These are phyloP conservation scores for Spizaetus ornatus DNA, from an alignment of 2,113 vertebrate species.

Conservation along the genomic window DNA sequence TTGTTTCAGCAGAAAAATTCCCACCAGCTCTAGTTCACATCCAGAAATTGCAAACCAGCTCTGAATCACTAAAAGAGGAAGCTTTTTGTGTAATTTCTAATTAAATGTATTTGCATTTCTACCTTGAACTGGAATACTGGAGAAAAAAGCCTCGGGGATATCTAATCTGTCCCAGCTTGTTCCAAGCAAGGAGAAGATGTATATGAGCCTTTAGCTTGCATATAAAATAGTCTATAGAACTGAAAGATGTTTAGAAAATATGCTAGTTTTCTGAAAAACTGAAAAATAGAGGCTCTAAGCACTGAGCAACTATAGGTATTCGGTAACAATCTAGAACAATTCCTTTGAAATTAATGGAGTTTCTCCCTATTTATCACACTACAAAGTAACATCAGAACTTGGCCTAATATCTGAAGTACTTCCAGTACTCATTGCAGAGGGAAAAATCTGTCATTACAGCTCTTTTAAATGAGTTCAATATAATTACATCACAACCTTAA, in stretches of 20 bases:
- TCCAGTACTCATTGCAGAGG: background rate
- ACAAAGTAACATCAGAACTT: background rate
- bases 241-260: background rate
- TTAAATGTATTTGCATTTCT: conserved; percentile 2
- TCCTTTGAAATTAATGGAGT: background rate
- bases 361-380: background rate
- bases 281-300: background rate
- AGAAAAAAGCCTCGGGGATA: background rate
- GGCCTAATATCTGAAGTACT: background rate
- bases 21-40: background rate
- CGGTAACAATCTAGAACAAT: background rate
- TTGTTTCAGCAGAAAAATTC: background rate
- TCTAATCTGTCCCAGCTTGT: background rate
- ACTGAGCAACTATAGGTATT: background rate
- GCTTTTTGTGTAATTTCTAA: background rate
- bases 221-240: background rate
- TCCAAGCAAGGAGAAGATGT: background rate
- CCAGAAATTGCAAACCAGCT: background rate
- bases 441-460: background rate
- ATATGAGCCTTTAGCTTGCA: background rate
- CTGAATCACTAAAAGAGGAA: background rate
- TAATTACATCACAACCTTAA: conserved; percentile 26
- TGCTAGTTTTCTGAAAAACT: background rate
- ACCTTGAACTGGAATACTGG: background rate
- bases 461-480: background rate